Conservation (phyloP, 2,888 invertebrate genomes). For the Nasonia oneida region DNA sequence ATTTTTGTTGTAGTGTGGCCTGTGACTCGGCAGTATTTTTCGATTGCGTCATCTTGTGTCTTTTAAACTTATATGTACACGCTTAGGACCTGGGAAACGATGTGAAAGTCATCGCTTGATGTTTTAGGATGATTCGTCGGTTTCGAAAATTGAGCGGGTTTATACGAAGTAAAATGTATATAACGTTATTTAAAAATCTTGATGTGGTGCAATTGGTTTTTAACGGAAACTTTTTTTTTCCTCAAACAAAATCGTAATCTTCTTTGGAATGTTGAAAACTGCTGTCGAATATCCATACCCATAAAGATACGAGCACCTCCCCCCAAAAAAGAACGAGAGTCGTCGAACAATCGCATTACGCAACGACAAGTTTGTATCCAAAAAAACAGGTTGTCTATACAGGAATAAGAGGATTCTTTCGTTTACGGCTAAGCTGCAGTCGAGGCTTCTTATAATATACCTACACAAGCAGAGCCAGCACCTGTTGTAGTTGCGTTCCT, state of each 20-base stretch:
- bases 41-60: not conserved
- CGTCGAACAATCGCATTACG: not conserved
- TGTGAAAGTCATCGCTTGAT: too few relatives aligned
- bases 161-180: too few relatives aligned
- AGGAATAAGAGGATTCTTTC: conserved; percentile 1
- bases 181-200: too few relatives aligned
- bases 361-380: not conserved
- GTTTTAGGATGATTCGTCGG: too few relatives aligned
- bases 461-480: conserved; percentile 5
- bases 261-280: not conserved
- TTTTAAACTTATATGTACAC: too few relatives aligned
- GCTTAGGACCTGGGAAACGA: too few relatives aligned
- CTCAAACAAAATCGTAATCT: not conserved
- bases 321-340: not conserved
- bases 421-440: not conserved
- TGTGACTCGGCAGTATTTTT: not conserved
- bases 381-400: conserved; percentile 5
- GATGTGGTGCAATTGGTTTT: too few relatives aligned
- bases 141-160: too few relatives aligned
- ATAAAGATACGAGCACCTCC: not conserved
- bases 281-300: not conserved
- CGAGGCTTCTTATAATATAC: conserved; percentile 10
- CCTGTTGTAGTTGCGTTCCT: conserved; percentile 15
- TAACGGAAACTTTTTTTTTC: too few relatives aligned
- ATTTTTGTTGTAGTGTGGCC: not conserved